Percentiles rank a stretch among this genome's conserved stretches.
phyloP scores from a whole-genome alignment of 2,797 vertebrate species.

The Thamnophis elegans region DNA sequence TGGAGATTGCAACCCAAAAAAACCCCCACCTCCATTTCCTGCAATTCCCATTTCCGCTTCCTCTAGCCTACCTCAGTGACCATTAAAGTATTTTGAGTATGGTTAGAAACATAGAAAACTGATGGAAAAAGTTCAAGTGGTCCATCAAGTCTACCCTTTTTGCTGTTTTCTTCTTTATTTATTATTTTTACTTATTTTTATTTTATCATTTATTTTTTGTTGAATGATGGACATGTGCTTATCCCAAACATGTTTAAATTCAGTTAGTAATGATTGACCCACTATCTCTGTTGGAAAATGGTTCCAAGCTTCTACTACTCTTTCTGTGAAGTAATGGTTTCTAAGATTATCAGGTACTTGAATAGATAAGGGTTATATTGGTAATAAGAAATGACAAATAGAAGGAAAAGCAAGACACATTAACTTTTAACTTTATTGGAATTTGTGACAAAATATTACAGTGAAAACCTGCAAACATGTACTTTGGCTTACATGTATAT shows the following conservation, averaged over 20 bases:
- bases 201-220: background rate
- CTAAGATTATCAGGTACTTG: background rate
- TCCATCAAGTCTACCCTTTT: background rate
- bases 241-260: background rate
- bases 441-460: background rate
- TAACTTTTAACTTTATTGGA: background rate
- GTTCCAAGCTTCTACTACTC: too few relatives aligned
- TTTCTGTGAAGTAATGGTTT: too few relatives aligned
- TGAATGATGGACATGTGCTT: background rate
- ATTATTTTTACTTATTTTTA: background rate
- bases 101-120: background rate
- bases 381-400: background rate
- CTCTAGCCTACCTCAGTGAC: background rate
- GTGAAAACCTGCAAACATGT: background rate
- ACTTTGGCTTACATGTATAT: background rate
- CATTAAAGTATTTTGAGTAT: background rate
- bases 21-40: background rate
- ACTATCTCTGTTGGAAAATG: too few relatives aligned
- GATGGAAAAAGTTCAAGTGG: background rate
- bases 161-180: background rate
- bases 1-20: background rate
- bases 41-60: background rate
- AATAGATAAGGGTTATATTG: background rate
- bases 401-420: background rate
- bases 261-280: background rate